Evolutionary conservation across 2,113 vertebrate species (phyloP).

Genomic region (Leuciscus idus): DNA sequence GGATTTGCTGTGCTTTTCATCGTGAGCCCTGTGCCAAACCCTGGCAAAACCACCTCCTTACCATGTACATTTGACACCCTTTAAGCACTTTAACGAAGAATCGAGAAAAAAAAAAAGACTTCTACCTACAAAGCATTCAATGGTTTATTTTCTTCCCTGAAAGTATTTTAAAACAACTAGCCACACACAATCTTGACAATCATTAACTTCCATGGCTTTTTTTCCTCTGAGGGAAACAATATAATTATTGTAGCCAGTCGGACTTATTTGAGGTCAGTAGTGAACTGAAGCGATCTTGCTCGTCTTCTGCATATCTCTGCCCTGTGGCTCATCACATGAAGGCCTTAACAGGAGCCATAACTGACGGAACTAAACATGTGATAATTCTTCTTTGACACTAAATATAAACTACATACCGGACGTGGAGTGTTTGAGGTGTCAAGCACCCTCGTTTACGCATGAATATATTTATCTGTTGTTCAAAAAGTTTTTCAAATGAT

Average conservation of each 20-base stretch:
- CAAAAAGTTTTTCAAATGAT: neutral
- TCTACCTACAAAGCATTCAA: slow-evolving; percentile 36
- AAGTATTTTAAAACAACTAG: slow-evolving; percentile 28
- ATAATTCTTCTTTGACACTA: slow-evolving; percentile 5
- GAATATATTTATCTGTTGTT: slow-evolving; percentile 22
- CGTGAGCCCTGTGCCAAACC: slow-evolving; percentile 51
- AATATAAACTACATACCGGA: slow-evolving; percentile 25
- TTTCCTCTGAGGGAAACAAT: slow-evolving; percentile 10
- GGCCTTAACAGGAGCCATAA: neutral
- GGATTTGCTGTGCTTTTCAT: slow-evolving; percentile 52
- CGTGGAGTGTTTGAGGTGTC: slow-evolving; percentile 11
- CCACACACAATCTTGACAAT: slow-evolving; percentile 37
- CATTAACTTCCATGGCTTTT: slow-evolving; percentile 30
- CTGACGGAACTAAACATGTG: slow-evolving; percentile 30
- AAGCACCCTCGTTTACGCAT: neutral
- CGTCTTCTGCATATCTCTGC: neutral
- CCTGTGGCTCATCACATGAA: slow-evolving; percentile 24
- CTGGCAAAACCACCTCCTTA: slow-evolving; percentile 40
- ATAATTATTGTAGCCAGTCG: slow-evolving; percentile 6
- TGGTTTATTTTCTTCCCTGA: slow-evolving; percentile 31
- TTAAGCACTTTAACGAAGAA: slow-evolving; percentile 59
- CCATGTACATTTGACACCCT: slow-evolving; percentile 52
- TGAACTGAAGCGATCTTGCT: slow-evolving; percentile 22
- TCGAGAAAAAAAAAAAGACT: slow-evolving; percentile 33
- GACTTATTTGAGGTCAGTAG: slow-evolving; percentile 40